phyloP scores from a whole-genome alignment of 2,113 vertebrate species.

The Petroica traversi region DNA sequence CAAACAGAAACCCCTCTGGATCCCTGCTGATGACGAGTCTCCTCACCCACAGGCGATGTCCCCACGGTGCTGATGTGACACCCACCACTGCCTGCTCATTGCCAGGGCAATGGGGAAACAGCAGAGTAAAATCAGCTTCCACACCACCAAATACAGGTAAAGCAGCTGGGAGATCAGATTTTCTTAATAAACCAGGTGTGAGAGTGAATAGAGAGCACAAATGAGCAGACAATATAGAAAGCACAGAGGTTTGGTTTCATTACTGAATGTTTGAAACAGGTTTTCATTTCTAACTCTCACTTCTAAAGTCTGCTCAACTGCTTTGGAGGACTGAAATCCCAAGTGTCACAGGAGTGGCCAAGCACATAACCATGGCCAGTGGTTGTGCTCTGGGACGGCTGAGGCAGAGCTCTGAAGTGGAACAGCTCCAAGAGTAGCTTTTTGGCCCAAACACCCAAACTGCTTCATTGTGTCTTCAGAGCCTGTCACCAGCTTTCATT shows the following conservation, averaged over 20 bases:
- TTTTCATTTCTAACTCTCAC: neutral
- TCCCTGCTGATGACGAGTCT: neutral
- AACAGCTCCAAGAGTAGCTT: neutral
- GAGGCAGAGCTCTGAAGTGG: neutral
- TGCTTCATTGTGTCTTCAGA: neutral
- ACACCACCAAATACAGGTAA: constrained; percentile 85
- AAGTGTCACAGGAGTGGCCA: neutral
- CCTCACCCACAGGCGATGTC: neutral
- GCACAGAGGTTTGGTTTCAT: neutral
- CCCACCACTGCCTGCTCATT: neutral
- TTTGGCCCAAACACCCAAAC: neutral
- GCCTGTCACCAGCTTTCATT: neutral
- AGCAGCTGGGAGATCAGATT: neutral
- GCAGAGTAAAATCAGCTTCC: constrained; percentile 88
- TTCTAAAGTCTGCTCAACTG: neutral
- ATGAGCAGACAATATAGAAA: neutral
- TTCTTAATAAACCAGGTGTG: neutral
- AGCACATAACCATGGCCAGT: rapidly evolving
- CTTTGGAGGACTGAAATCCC: neutral
- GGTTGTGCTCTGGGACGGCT: neutral
- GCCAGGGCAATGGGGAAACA: constrained; percentile 84
- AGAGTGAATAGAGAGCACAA: neutral
- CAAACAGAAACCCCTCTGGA: neutral
- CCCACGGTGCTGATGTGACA: neutral
- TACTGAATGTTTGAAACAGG: neutral